Evolutionary conservation across 2,113 vertebrate genomes (phyloP).

Genomic region (human): GRCh38 chr16:66584501-66585000

Average conservation of each 20-base stretch:
- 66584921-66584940: too few species aligned
- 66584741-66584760: neutral
- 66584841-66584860: too few species aligned
- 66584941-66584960: too few species aligned
- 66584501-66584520: neutral
- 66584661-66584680: neutral
- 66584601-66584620: neutral
- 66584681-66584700: neutral
- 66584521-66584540: neutral
- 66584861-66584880: too few species aligned
- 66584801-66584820: neutral
- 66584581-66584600: neutral
- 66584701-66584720: neutral
- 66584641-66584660: neutral
- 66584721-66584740: neutral
- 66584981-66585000: too few species aligned
- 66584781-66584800: neutral
- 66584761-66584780: neutral
- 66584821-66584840: neutral
- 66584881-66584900: too few species aligned
- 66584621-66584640: neutral
- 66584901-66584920: too few species aligned
- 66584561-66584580: neutral
- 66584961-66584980: too few species aligned
- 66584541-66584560: neutral